Percentiles rank a stretch among this genome's conserved stretches.
phyloP scores from a whole-genome alignment of 2,113 vertebrate species.

The human (Homo sapiens) region DNA sequence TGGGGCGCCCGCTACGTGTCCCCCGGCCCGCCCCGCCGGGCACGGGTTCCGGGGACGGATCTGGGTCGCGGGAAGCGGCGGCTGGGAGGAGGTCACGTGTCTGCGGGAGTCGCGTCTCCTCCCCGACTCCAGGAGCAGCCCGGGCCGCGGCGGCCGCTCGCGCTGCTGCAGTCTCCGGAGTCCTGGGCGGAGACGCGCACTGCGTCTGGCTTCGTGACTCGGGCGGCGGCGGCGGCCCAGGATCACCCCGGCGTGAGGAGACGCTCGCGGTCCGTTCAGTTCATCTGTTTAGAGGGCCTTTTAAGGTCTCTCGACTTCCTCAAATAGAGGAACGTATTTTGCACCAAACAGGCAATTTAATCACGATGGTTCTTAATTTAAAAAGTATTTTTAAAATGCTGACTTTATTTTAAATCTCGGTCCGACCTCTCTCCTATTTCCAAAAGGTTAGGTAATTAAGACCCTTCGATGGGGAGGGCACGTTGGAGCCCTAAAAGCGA shows the following conservation, averaged over 20 bases:
- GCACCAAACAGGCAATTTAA: neutral
- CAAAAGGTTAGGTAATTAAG: neutral
- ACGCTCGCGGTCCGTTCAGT: neutral
- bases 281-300: neutral
- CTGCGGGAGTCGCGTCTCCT: slow-evolving; percentile 23
- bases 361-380: neutral
- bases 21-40: neutral
- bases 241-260: slow-evolving; percentile 37
- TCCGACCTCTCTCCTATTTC: neutral
- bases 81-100: slow-evolving; percentile 54
- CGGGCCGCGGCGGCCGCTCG: neutral
- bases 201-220: slow-evolving; percentile 16
- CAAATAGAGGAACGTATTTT: neutral
- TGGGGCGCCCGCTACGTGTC: neutral
- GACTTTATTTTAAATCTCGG: neutral
- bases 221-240: neutral
- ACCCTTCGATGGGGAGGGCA: neutral
- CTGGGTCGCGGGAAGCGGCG: slow-evolving; percentile 67
- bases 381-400: neutral
- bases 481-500: neutral
- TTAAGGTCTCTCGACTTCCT: neutral
- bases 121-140: neutral
- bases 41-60: slow-evolving; percentile 63
- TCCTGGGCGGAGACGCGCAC: slow-evolving; percentile 46
- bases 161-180: slow-evolving; percentile 53